A percentile compares a stretch with the other conserved stretches of the same genome.
These are phyloP conservation scores for Poecilia wingei DNA, from an alignment of 2,797 vertebrate species.

Conservation along the genomic window DNA sequence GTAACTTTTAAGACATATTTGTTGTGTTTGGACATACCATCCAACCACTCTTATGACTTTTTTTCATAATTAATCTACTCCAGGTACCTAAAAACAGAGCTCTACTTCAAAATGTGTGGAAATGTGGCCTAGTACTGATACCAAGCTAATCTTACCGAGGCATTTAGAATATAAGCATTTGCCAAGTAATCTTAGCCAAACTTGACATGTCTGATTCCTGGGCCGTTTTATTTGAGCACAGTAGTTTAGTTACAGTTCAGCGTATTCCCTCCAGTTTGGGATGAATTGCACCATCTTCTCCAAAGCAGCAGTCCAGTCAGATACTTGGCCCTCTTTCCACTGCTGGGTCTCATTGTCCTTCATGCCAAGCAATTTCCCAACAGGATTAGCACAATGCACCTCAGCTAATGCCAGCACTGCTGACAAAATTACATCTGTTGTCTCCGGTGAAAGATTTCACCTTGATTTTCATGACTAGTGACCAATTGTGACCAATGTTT, in stretches of 20 bases:
- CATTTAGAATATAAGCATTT: neutral
- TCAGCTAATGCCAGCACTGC: neutral
- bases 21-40: neutral
- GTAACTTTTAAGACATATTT: neutral
- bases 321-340: constrained; percentile 26
- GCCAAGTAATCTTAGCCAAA: neutral
- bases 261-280: constrained; percentile 22
- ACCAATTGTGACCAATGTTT: neutral
- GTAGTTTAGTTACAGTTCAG: neutral
- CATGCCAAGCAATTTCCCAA: neutral
- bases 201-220: neutral
- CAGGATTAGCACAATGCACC: neutral
- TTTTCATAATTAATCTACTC: neutral
- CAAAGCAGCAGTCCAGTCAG: constrained; percentile 43
- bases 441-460: neutral
- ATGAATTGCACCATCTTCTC: constrained; percentile 32
- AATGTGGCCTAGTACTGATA: neutral
- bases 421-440: neutral
- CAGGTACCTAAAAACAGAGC: neutral
- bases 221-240: neutral
- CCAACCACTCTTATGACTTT: neutral
- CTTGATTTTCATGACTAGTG: neutral
- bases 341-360: neutral
- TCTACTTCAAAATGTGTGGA: neutral
- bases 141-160: neutral